A percentile compares a stretch with the other conserved stretches of the same genome.
Evolutionary conservation across 1,140 invertebrate species (phyloP).

Genomic region (Lethocerus indicus): DNA sequence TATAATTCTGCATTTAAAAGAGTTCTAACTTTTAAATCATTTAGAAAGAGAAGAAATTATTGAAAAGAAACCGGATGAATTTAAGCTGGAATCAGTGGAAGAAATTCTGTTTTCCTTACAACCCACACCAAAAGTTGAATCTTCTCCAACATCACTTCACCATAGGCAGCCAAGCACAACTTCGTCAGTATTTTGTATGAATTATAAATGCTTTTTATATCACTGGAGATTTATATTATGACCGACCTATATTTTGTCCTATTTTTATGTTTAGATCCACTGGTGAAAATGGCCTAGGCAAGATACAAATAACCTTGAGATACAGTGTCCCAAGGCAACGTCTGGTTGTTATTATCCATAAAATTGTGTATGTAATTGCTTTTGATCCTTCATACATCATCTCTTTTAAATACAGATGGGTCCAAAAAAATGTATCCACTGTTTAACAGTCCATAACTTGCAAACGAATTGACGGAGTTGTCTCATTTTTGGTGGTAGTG

Average conservation of each 20-base stretch:
- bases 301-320: slow-evolving; percentile 69
- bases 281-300: slow-evolving; percentile 51
- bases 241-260: background rate
- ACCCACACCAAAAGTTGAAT: slow-evolving; percentile 16
- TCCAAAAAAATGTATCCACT: too few relatives aligned
- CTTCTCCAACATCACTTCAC: slow-evolving; percentile 16
- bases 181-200: slow-evolving; percentile 19
- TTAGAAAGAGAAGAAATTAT: too few relatives aligned
- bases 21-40: too few relatives aligned
- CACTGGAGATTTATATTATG: background rate
- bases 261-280: slow-evolving; percentile 9
- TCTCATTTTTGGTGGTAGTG: too few relatives aligned
- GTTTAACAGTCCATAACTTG: too few relatives aligned
- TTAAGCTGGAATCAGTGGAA: slow-evolving; percentile 18
- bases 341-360: slow-evolving; percentile 67
- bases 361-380: slow-evolving; percentile 69
- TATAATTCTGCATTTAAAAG: too few relatives aligned
- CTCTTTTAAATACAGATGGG: too few relatives aligned
- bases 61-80: too few relatives aligned
- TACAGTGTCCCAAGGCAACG: slow-evolving; percentile 69
- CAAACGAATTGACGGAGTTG: too few relatives aligned
- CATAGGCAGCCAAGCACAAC: slow-evolving; percentile 24
- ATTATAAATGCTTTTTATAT: background rate
- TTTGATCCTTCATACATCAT: background rate
- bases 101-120: slow-evolving; percentile 21